A percentile compares a stretch with the other conserved stretches of the same genome.
phyloP scores from a whole-genome alignment of 2,797 vertebrate genomes.

The Peromyscus attwateri region DNA sequence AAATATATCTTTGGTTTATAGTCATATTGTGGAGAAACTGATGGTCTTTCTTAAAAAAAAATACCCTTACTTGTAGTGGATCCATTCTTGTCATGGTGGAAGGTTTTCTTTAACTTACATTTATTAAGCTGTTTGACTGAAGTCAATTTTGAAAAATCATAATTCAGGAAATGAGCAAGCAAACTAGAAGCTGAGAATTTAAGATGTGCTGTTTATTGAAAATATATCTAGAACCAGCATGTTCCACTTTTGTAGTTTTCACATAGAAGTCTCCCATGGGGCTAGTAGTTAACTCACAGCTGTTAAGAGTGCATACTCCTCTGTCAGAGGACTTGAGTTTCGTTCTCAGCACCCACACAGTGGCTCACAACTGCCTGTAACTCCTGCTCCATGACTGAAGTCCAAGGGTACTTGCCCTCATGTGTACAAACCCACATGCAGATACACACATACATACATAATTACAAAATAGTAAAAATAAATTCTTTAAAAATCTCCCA shows the following conservation, averaged over 20 bases:
- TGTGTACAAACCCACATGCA: background rate
- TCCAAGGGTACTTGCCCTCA: background rate
- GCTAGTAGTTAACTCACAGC: background rate
- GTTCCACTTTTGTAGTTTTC: background rate
- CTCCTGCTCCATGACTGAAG: background rate
- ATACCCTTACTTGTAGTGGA: background rate
- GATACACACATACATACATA: background rate
- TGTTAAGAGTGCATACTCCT: background rate
- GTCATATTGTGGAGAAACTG: slow-evolving; percentile 62
- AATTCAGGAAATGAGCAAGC: slow-evolving; percentile 10
- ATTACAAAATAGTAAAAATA: background rate
- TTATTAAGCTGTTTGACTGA: slow-evolving; percentile 43
- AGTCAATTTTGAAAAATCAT: slow-evolving; percentile 43
- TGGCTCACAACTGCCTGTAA: background rate
- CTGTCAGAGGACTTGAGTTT: background rate
- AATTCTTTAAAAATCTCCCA: background rate
- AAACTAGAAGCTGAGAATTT: slow-evolving; percentile 30
- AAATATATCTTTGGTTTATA: slow-evolving; percentile 60
- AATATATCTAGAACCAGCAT: background rate
- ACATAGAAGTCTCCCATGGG: background rate
- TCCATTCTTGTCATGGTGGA: background rate
- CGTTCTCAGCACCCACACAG: background rate
- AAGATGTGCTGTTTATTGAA: slow-evolving; percentile 44
- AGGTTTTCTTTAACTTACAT: slow-evolving; percentile 29
- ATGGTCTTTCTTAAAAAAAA: slow-evolving; percentile 19